phyloP scores from a whole-genome alignment of 2,113 vertebrate genomes.

The Hypocryptadius cinnamomeus region DNA sequence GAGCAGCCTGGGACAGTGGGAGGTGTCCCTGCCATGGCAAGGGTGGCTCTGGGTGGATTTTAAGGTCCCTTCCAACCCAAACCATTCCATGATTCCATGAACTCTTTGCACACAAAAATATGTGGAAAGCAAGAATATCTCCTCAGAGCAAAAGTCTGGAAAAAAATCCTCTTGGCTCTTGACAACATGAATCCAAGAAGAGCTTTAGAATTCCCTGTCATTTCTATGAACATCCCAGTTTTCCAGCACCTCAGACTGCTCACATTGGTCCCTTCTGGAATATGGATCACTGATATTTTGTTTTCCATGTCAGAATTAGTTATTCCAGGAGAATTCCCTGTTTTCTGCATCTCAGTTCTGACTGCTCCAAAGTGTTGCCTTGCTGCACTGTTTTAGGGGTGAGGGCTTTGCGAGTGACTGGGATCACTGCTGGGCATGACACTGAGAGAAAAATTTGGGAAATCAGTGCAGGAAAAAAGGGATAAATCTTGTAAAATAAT shows the following conservation, averaged over 20 bases:
- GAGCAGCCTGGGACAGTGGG: neutral
- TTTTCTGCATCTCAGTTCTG: neutral
- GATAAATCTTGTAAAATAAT: neutral
- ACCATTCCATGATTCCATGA: neutral
- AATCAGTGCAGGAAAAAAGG: neutral
- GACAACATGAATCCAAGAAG: neutral
- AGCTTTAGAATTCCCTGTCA: neutral
- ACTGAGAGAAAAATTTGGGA: neutral
- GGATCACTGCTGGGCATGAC: neutral
- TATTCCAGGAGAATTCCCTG: neutral
- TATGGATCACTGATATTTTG: neutral
- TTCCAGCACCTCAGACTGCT: neutral
- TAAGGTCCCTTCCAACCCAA: neutral
- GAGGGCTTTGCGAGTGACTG: neutral
- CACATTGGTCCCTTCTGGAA: neutral
- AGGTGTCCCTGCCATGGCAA: neutral
- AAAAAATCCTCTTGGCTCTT: neutral
- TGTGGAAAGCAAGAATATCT: neutral
- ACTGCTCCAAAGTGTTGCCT: neutral
- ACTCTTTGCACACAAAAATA: neutral
- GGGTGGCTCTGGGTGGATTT: rapidly evolving
- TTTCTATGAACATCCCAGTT: neutral
- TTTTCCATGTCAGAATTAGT: neutral
- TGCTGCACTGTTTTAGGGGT: neutral
- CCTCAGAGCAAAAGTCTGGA: neutral